Percentiles rank a stretch among this genome's conserved stretches.
Evolutionary conservation across 2,888 invertebrate species (phyloP).

Genomic region (Cinara cedri): DNA sequence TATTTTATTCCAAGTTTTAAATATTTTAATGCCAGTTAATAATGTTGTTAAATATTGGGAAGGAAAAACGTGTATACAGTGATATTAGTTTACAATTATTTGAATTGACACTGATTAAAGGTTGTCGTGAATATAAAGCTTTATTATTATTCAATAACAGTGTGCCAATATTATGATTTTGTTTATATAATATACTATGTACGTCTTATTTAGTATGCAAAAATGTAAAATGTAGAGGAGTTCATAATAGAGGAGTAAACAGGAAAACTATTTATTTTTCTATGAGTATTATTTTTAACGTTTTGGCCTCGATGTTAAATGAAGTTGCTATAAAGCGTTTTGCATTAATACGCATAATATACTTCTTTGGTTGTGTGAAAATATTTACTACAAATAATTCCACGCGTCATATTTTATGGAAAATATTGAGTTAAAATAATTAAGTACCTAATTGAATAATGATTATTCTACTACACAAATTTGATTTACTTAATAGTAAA

Average conservation of each 20-base stretch:
- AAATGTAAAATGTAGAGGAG: not conserved
- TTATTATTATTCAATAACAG: not conserved
- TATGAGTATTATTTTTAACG: not conserved
- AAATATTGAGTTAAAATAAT: no score
- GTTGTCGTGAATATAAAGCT: not conserved
- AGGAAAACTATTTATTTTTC: slow-evolving; percentile 25
- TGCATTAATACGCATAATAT: no score
- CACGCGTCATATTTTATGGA: no score
- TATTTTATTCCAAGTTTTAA: no score
- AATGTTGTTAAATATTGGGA: not conserved
- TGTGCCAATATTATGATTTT: not conserved
- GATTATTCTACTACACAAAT: no score
- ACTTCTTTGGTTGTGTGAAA: no score
- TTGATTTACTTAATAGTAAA: no score
- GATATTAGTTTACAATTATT: not conserved
- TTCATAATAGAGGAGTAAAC: not conserved
- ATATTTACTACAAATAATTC: no score
- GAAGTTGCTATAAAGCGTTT: no score
- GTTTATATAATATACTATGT: not conserved
- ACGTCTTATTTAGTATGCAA: no score
- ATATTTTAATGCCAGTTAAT: not conserved
- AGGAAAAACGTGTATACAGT: not conserved
- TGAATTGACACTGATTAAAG: not conserved
- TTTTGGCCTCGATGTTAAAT: slow-evolving; percentile 6
- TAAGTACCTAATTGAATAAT: no score